phyloP scores from a whole-genome alignment of 2,797 vertebrate species.

The Sebastes taczanowskii region DNA sequence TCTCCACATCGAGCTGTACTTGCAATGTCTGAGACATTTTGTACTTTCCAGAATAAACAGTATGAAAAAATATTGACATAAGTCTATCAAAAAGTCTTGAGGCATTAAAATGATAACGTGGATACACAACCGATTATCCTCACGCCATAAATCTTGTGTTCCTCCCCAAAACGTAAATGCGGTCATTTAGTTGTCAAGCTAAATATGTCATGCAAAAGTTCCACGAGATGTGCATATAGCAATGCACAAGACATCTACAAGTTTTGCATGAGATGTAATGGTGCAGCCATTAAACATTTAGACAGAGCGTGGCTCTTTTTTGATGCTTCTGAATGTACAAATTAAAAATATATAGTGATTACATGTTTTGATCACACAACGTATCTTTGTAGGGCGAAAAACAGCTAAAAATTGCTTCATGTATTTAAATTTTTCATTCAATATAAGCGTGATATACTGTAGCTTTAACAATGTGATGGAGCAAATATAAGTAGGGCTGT shows the following conservation, averaged over 20 bases:
- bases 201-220: not conserved
- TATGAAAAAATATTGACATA: not conserved
- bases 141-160: not conserved
- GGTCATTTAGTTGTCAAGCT: not conserved
- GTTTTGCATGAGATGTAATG: not conserved
- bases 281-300: not conserved
- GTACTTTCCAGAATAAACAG: not conserved
- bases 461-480: not conserved
- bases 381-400: not conserved
- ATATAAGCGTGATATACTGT: not conserved
- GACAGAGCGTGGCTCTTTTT: not conserved
- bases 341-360: not conserved
- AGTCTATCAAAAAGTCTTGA: not conserved
- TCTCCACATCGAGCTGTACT: conserved; percentile 13
- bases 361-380: not conserved
- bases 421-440: not conserved
- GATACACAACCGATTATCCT: not conserved
- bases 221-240: not conserved
- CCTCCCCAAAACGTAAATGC: not conserved
- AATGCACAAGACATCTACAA: not conserved
- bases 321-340: not conserved
- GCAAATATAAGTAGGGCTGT: not conserved
- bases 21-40: not conserved
- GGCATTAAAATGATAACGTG: not conserved
- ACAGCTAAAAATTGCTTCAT: not conserved